A percentile compares a stretch with the other conserved stretches of the same genome.
Evolutionary conservation across 2,888 invertebrate genomes (phyloP).

Genomic region (Cacoxenus indagator): DNA sequence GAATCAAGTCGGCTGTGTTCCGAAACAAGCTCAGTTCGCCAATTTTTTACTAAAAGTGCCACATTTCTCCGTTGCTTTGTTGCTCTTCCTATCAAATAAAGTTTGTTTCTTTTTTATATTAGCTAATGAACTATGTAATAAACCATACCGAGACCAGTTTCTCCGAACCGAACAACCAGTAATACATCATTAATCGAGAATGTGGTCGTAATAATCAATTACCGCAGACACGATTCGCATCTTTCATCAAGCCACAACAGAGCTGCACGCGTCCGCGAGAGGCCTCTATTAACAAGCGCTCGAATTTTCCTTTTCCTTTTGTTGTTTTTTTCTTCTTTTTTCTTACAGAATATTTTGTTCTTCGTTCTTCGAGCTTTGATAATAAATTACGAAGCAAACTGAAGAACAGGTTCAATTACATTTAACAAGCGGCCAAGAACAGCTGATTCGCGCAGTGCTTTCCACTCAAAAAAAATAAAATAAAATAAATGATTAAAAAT

Average conservation of each 20-base stretch:
- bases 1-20: too few species aligned
- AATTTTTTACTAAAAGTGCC: neutral
- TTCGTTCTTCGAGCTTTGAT: conserved; percentile 52
- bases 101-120: neutral
- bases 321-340: neutral
- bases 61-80: too few species aligned
- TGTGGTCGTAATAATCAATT: conserved; percentile 61
- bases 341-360: too few species aligned
- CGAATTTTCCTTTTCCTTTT: neutral
- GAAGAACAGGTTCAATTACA: conserved; percentile 62
- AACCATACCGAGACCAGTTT: conserved; percentile 7
- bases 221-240: conserved; percentile 61
- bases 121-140: conserved; percentile 19
- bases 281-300: conserved; percentile 38
- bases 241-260: conserved; percentile 53
- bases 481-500: neutral
- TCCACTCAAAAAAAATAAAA: neutral
- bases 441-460: conserved; percentile 56
- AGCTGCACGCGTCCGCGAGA: neutral
- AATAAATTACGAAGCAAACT: conserved; percentile 62
- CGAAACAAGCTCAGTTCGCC: too few species aligned
- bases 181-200: conserved; percentile 60
- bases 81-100: too few species aligned
- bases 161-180: conserved; percentile 41
- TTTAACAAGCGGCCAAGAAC: conserved; percentile 55